A percentile compares a stretch with the other conserved stretches of the same genome.
These are phyloP conservation scores for Aegotheles bennettii DNA, from an alignment of 2,113 vertebrate species.

Conservation along the genomic window DNA sequence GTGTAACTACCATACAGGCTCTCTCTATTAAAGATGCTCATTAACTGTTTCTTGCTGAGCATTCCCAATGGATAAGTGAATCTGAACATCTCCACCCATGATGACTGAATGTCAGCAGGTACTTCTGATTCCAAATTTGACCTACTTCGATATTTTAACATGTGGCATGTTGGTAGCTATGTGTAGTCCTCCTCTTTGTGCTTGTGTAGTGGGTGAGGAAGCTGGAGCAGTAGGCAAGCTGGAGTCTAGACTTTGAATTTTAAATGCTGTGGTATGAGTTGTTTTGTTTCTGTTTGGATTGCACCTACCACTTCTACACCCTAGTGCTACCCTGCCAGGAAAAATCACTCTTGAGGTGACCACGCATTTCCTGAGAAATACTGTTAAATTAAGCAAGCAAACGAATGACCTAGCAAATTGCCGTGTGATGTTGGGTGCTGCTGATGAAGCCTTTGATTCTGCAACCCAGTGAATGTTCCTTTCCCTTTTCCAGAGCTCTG, in stretches of 20 bases:
- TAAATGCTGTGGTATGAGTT: not conserved
- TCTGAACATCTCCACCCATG: not conserved
- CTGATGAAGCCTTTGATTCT: not conserved
- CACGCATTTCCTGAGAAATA: not conserved
- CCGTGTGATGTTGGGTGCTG: not conserved
- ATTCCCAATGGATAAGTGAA: not conserved
- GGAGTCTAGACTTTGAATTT: not conserved
- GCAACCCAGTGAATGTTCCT: not conserved
- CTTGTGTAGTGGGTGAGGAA: not conserved
- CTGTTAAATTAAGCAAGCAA: not conserved
- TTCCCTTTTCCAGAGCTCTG: not conserved
- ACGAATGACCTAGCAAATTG: not conserved
- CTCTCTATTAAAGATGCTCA: not conserved
- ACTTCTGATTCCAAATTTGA: not conserved
- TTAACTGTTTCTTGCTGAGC: not conserved
- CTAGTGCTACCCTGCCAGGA: not conserved
- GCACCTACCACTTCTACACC: not conserved
- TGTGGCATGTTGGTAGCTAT: not conserved
- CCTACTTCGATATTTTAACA: not conserved
- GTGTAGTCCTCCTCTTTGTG: not conserved
- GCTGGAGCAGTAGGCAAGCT: not conserved
- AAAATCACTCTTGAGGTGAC: slow-evolving; percentile 5
- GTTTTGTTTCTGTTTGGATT: slow-evolving; percentile 35
- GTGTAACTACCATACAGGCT: not conserved
- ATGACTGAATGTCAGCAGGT: not conserved